Evolutionary conservation across 1,140 invertebrate genomes (phyloP).

Genomic region (Antheraea pernyi): DNA sequence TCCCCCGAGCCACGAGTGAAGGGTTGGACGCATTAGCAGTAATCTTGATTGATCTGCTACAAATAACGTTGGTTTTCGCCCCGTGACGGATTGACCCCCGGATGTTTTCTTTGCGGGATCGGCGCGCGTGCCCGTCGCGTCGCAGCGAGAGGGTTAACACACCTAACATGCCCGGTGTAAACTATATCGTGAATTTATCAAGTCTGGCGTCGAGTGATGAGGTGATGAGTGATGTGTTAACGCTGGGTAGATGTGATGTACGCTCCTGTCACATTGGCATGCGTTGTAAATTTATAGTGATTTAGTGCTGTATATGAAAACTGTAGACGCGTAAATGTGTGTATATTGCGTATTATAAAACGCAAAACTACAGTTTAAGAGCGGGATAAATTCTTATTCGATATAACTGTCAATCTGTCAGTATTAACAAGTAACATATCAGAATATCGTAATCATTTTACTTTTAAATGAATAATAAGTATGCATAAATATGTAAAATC

Average conservation of each 20-base stretch:
- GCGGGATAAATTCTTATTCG: too few relatives aligned
- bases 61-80: conserved; percentile 48
- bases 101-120: conserved; percentile 23
- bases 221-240: background rate
- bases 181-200: background rate
- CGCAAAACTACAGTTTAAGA: background rate
- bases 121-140: conserved; percentile 16
- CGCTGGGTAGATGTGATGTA: background rate
- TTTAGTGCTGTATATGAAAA: too few relatives aligned
- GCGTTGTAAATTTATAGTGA: background rate
- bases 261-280: background rate
- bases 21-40: conserved; percentile 53
- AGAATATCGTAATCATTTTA: too few relatives aligned
- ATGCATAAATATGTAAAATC: too few relatives aligned
- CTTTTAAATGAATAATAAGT: too few relatives aligned
- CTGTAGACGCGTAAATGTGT: background rate
- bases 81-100: conserved; percentile 45
- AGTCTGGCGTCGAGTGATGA: background rate
- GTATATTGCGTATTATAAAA: background rate
- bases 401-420: too few relatives aligned
- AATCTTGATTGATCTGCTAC: conserved; percentile 74
- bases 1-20: conserved; percentile 38
- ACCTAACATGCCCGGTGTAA: conserved; percentile 30
- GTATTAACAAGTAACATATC: too few relatives aligned
- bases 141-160: conserved; percentile 35